These are phyloP conservation scores for Aporophyla nigra DNA, from an alignment of 2,888 invertebrate genomes.

Conservation along the genomic window DNA sequence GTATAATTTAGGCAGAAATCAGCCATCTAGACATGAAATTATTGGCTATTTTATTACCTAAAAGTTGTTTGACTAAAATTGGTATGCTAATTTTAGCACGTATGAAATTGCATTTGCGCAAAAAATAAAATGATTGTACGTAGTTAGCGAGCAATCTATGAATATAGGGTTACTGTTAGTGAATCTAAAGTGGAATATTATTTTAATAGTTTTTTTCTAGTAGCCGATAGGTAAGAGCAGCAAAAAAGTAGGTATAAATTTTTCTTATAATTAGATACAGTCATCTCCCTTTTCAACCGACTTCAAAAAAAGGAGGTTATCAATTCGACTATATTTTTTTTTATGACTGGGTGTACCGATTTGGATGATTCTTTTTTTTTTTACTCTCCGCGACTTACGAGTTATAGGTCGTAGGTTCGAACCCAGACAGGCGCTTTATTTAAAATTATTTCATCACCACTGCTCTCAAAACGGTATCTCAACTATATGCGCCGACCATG, in stretches of 20 bases:
- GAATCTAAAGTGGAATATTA: slow-evolving; percentile 35
- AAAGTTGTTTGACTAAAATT: slow-evolving; percentile 49
- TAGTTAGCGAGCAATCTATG: slow-evolving; percentile 6
- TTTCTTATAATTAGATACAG: not conserved
- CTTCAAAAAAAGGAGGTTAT: too few relatives aligned
- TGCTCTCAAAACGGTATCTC: too few relatives aligned
- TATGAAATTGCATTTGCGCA: slow-evolving; percentile 33
- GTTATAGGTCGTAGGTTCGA: too few relatives aligned
- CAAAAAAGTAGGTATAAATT: not conserved
- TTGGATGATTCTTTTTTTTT: too few relatives aligned
- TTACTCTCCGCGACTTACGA: too few relatives aligned
- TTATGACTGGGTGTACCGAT: too few relatives aligned
- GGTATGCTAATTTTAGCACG: slow-evolving; percentile 42
- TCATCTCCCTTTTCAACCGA: too few relatives aligned
- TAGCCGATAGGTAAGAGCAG: too few relatives aligned
- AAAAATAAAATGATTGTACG: slow-evolving; percentile 22
- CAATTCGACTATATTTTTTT: too few relatives aligned
- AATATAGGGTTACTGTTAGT: not conserved
- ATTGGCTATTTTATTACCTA: slow-evolving; percentile 28
- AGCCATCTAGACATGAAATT: slow-evolving; percentile 31
- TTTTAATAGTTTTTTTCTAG: slow-evolving; percentile 23
- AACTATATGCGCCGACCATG: too few relatives aligned
- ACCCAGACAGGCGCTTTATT: too few relatives aligned
- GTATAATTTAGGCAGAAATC: slow-evolving; percentile 1
- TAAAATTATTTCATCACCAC: too few relatives aligned